phyloP scores from a whole-genome alignment of 2,113 vertebrate species.

The Dipodomys ordii region DNA sequence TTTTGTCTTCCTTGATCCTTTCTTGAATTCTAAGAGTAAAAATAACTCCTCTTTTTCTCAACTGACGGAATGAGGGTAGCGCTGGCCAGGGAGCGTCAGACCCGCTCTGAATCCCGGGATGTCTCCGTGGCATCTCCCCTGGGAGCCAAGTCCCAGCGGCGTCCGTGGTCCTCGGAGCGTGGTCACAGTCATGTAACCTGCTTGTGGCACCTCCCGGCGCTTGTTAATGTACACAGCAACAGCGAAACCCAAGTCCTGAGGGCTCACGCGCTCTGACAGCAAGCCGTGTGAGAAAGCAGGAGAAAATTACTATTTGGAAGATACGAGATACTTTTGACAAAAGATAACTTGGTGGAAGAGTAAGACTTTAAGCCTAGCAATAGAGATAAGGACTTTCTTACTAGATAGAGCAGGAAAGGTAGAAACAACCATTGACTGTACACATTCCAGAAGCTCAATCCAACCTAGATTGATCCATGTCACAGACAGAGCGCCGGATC shows the following conservation, averaged over 20 bases:
- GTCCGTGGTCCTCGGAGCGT: neutral
- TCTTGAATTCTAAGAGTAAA: neutral
- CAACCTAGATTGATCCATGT: neutral
- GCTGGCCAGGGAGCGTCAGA: neutral
- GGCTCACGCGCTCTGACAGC: neutral
- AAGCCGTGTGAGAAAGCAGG: too few relatives aligned
- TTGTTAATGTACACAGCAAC: neutral
- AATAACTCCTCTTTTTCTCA: neutral
- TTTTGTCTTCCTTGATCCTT: conserved; percentile 6
- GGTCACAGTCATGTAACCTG: neutral
- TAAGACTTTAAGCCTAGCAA: neutral
- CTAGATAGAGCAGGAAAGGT: neutral
- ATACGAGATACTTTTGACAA: neutral
- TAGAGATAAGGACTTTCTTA: neutral
- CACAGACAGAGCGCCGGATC: neutral
- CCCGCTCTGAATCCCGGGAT: neutral
- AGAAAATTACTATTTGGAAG: neutral
- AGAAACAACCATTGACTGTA: neutral
- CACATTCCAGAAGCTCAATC: neutral
- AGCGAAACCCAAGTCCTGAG: neutral
- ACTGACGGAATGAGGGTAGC: neutral
- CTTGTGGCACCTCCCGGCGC: too few relatives aligned
- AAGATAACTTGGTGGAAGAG: neutral
- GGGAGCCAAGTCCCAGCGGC: too few relatives aligned
- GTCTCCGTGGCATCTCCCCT: neutral